Evolutionary conservation across 2,888 invertebrate genomes (phyloP).

Genomic region (Chrysotoxum bicinctum): DNA sequence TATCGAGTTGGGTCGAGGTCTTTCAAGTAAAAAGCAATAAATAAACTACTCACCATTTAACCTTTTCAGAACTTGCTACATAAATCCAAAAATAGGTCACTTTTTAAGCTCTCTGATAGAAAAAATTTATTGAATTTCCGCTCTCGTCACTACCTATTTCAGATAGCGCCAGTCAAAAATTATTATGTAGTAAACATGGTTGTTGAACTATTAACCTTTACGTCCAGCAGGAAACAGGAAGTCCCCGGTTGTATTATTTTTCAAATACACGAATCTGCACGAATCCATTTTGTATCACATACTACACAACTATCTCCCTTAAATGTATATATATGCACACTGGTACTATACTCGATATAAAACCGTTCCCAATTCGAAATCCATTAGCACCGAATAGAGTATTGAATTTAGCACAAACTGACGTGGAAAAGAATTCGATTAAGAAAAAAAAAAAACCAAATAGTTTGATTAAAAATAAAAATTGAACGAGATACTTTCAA

Average conservation of each 20-base stretch:
- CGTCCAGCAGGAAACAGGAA: slow-evolving; percentile 11
- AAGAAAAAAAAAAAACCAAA: background rate
- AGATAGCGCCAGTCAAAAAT: background rate
- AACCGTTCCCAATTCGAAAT: background rate
- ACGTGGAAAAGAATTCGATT: background rate
- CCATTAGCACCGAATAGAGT: background rate
- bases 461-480: background rate
- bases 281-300: background rate
- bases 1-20: too few species aligned
- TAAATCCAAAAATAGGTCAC: too few species aligned
- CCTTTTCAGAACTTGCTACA: too few species aligned
- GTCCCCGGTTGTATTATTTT: background rate
- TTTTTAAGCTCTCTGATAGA: too few species aligned
- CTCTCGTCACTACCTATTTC: background rate
- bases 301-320: background rate
- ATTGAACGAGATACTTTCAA: background rate
- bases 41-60: too few species aligned
- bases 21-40: too few species aligned
- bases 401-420: background rate
- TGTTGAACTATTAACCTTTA: background rate
- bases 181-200: background rate
- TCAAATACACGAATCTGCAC: background rate
- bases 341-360: background rate
- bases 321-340: too few species aligned
- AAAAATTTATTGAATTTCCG: background rate